These are phyloP conservation scores for Pristiophorus japonicus DNA, from an alignment of 2,113 vertebrate species.

Conservation along the genomic window DNA sequence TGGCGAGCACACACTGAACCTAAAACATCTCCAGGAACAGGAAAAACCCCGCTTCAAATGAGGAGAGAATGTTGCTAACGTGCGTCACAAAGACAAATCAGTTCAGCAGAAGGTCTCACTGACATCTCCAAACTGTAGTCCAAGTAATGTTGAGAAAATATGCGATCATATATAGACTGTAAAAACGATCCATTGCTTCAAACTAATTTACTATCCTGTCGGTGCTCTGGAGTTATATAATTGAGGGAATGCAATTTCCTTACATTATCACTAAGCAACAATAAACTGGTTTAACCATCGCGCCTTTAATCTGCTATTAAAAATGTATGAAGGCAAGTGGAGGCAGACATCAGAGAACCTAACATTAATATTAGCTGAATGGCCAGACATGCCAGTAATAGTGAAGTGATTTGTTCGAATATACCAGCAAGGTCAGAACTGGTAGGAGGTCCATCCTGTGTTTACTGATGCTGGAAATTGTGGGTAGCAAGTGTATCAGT, in stretches of 20 bases:
- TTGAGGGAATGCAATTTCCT: background rate
- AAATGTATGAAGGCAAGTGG: background rate
- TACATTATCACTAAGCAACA: background rate
- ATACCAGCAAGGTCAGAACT: background rate
- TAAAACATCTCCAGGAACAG: background rate
- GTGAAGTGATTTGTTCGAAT: background rate
- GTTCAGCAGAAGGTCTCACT: background rate
- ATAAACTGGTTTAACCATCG: background rate
- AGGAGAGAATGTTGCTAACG: background rate
- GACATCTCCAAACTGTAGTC: background rate
- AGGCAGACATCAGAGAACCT: background rate
- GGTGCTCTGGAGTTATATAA: background rate
- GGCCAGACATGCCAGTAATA: background rate
- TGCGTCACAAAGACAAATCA: background rate
- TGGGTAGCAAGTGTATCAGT: background rate
- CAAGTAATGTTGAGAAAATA: background rate
- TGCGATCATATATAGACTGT: background rate
- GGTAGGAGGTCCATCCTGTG: background rate
- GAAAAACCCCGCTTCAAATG: background rate
- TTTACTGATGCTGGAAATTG: background rate
- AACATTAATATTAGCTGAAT: background rate
- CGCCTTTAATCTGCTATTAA: background rate
- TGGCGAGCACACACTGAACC: background rate
- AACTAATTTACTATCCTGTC: background rate
- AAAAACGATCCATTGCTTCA: background rate